Evolutionary conservation across 30 jellyfish, hydroid and myxozoan species (phyloP).

Genomic region (Morbakka virulenta): DNA sequence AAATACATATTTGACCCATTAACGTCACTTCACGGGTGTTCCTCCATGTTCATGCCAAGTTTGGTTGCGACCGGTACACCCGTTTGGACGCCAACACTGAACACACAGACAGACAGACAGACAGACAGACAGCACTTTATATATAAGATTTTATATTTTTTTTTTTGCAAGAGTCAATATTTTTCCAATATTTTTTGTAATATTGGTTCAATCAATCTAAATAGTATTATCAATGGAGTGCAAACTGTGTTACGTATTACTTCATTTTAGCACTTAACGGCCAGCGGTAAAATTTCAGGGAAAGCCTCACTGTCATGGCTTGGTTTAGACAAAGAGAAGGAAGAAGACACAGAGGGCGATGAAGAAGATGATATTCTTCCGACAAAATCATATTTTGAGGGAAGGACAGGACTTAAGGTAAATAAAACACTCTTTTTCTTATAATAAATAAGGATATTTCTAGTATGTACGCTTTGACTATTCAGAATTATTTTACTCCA

Average conservation of each 20-base stretch:
- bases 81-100: too few species aligned
- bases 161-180: too few species aligned
- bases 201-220: neutral
- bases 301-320: conserved; percentile 59
- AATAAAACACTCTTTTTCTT: neutral
- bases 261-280: neutral
- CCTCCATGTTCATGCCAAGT: too few species aligned
- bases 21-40: too few species aligned
- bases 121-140: too few species aligned
- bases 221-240: neutral
- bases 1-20: too few species aligned
- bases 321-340: conserved; percentile 31
- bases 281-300: conserved; percentile 19
- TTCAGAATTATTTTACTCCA: too few species aligned
- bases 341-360: conserved; percentile 33
- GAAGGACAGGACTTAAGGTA: conserved; percentile 79
- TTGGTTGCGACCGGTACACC: too few species aligned
- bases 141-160: too few species aligned
- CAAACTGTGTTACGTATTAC: neutral
- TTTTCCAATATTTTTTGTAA: neutral
- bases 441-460: too few species aligned
- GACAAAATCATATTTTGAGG: conserved; percentile 85
- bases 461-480: too few species aligned
- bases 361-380: conserved; percentile 54
- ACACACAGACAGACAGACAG: too few species aligned